Conservation (phyloP, 2,797 vertebrate species). For the Chiroxiphia lanceolata region DNA sequence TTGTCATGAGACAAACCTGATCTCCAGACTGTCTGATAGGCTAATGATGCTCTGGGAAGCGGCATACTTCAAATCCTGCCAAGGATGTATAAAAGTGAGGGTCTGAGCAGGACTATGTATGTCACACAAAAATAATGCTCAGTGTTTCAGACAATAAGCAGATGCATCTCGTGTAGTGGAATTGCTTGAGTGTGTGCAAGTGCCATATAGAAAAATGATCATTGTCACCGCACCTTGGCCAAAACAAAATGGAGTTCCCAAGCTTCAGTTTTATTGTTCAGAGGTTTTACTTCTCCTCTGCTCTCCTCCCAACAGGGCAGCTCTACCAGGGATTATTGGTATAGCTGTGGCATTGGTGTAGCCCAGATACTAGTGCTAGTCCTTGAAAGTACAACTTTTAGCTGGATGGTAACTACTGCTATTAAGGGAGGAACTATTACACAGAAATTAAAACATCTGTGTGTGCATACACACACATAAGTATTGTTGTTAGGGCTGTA, state of each 20-base stretch:
- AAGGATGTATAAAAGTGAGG: background rate
- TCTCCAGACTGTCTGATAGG: background rate
- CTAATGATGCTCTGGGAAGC: background rate
- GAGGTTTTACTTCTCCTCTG: background rate
- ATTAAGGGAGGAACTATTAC: background rate
- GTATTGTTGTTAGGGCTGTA: background rate
- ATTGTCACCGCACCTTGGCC: accelerated
- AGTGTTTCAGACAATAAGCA: background rate
- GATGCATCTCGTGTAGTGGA: background rate
- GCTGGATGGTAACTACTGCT: background rate
- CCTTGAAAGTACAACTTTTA: background rate
- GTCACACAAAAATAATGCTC: background rate
- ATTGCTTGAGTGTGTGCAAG: background rate
- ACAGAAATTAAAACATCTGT: background rate
- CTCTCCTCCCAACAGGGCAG: accelerated
- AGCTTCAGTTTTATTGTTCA: background rate
- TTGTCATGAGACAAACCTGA: background rate
- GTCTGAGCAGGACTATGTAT: background rate
- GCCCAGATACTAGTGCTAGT: background rate
- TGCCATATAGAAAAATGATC: background rate
- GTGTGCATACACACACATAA: background rate
- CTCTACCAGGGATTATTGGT: background rate
- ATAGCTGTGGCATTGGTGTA: background rate
- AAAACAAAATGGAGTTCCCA: background rate
- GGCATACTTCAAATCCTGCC: background rate